These are phyloP conservation scores for Scarus forsteni DNA, from an alignment of 2,797 vertebrate genomes.

Conservation along the genomic window DNA sequence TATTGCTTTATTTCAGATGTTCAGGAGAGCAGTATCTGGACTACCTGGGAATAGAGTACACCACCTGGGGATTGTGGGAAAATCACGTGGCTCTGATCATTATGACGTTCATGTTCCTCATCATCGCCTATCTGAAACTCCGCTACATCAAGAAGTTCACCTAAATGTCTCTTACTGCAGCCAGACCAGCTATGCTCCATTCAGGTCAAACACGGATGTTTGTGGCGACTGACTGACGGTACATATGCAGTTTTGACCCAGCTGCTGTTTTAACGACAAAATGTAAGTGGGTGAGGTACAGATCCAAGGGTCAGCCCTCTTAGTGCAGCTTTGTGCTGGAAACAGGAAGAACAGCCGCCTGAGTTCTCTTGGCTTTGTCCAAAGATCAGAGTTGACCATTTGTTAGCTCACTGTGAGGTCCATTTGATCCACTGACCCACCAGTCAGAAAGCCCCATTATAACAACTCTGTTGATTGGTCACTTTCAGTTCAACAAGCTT, in stretches of 20 bases:
- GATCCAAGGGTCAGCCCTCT: not conserved
- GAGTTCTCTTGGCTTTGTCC: not conserved
- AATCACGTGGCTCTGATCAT: conserved; percentile 88
- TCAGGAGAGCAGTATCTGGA: conserved; percentile 87
- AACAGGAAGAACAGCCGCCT: not conserved
- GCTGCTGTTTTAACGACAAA: no score
- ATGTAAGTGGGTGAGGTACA: not conserved
- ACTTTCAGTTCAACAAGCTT: no score
- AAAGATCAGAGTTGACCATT: not conserved
- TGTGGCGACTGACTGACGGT: no score
- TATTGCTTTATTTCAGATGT: conserved; percentile 78
- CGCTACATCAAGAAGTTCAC: conserved; percentile 90
- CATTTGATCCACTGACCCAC: no score
- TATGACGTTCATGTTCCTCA: conserved; percentile 88
- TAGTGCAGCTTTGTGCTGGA: conserved; percentile 2
- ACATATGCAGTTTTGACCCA: no score
- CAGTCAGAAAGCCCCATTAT: no score
- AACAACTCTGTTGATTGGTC: no score
- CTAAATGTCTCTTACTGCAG: conserved; percentile 49
- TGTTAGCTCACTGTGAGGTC: not conserved
- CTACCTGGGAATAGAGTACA: conserved; percentile 85
- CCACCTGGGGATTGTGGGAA: conserved; percentile 91
- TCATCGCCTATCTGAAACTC: conserved; percentile 90
- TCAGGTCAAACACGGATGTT: no score
- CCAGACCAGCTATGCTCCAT: no score